A percentile compares a stretch with the other conserved stretches of the same genome.
Conservation (phyloP, 2,113 vertebrate genomes). For the Pimephales promelas region DNA sequence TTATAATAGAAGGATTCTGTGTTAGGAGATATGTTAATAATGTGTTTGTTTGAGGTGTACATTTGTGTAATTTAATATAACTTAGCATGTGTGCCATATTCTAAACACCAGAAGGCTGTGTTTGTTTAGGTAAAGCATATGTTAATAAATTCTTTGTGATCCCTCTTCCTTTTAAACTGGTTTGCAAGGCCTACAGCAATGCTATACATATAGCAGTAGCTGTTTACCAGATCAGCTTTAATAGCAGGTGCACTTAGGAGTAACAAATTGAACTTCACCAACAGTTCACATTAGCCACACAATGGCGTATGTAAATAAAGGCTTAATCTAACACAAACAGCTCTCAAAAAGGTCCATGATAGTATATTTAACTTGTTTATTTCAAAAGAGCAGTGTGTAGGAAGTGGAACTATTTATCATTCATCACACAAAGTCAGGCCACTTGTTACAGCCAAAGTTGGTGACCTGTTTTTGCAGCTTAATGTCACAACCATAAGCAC, state of each 20-base stretch:
- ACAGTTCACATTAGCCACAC: background rate
- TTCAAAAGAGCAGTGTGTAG: no score
- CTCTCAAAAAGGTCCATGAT: background rate
- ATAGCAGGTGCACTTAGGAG: background rate
- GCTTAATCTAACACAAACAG: background rate
- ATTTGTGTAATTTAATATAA: background rate
- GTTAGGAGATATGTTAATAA: background rate
- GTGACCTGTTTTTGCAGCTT: background rate
- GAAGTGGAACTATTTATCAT: background rate
- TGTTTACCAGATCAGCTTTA: background rate
- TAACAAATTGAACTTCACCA: background rate
- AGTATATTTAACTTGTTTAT: no score
- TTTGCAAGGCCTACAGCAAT: background rate
- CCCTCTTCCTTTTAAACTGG: background rate
- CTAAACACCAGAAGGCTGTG: background rate
- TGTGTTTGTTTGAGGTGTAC: background rate
- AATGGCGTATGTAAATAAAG: background rate
- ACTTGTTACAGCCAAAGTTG: background rate
- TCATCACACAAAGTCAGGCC: background rate
- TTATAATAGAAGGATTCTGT: no score
- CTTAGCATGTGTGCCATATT: background rate
- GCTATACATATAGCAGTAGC: background rate
- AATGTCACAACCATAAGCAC: background rate
- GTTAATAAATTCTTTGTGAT: background rate
- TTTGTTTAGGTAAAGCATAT: constrained; percentile 1